Evolutionary conservation across 2,797 vertebrate species (phyloP).

Genomic region (Sebastes flavidus): DNA sequence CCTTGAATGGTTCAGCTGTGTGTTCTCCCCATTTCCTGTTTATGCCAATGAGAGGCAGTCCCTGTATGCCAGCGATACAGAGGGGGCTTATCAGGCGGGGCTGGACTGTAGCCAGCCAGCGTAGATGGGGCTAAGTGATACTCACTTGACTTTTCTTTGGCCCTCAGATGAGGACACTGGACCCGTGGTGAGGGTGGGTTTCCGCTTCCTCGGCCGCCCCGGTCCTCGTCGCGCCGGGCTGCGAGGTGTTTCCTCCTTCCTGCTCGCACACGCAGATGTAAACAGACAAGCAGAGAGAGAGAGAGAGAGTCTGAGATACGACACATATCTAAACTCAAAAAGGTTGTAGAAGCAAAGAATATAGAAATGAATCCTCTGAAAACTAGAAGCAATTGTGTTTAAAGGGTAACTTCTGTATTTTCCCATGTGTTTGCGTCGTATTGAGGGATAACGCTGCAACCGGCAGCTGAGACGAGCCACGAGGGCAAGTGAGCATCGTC

Average conservation of each 20-base stretch:
- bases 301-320: conserved; percentile 11
- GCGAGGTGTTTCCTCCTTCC: conserved; percentile 93
- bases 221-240: conserved; percentile 93
- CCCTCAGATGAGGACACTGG: conserved; percentile 74
- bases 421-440: no score
- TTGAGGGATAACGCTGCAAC: no score
- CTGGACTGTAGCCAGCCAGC: conserved; percentile 40
- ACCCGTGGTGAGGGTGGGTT: conserved; percentile 75
- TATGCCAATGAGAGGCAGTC: conserved; percentile 60
- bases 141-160: conserved; percentile 92
- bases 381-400: background rate
- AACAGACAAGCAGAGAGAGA: conserved; percentile 34
- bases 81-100: conserved; percentile 45
- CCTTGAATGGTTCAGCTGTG: conserved; percentile 56
- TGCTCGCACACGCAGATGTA: conserved; percentile 66
- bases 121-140: conserved; percentile 51
- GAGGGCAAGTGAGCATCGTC: no score
- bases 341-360: background rate
- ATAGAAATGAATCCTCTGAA: background rate
- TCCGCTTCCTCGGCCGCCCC: conserved; percentile 92
- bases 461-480: no score
- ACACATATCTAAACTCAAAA: background rate
- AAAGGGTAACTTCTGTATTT: no score
- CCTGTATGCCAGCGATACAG: conserved; percentile 45
- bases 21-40: conserved; percentile 75